Conservation (phyloP, 37 sponge, comb jelly and placozoan genomes). For the Spongilla lacustris region DNA sequence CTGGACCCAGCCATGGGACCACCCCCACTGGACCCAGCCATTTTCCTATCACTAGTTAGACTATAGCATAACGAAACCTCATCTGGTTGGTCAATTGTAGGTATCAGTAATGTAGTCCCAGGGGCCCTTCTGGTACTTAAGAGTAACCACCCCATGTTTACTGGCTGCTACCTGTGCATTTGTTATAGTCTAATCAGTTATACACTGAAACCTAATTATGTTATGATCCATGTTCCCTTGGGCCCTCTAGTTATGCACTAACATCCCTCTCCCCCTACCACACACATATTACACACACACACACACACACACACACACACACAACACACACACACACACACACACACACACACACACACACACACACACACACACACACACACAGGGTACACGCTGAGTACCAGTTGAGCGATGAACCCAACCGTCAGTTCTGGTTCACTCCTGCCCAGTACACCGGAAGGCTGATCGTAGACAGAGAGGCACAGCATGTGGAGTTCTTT, state of each 20-base stretch:
- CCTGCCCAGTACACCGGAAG: constrained; percentile 85
- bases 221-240: no score
- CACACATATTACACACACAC: constrained; percentile 33
- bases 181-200: no score
- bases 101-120: no score
- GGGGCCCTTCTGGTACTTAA: no score
- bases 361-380: constrained; percentile 18
- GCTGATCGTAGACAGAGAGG: constrained; percentile 58
- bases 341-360: constrained; percentile 30
- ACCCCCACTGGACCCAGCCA: background rate
- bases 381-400: constrained; percentile 85
- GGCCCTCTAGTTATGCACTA: no score
- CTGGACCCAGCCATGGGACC: background rate
- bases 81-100: no score
- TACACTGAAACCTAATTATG: no score
- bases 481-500: constrained; percentile 56
- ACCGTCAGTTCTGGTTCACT: constrained; percentile 91
- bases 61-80: no score
- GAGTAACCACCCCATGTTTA: no score
- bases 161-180: no score
- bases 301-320: constrained; percentile 39
- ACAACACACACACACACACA: constrained; percentile 37
- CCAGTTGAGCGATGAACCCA: constrained; percentile 83
- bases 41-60: no score
- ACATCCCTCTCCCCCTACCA: background rate